These are phyloP conservation scores for Holothuria leucospilota DNA, from an alignment of 53 echinoderm and acorn worm species.

Conservation along the genomic window DNA sequence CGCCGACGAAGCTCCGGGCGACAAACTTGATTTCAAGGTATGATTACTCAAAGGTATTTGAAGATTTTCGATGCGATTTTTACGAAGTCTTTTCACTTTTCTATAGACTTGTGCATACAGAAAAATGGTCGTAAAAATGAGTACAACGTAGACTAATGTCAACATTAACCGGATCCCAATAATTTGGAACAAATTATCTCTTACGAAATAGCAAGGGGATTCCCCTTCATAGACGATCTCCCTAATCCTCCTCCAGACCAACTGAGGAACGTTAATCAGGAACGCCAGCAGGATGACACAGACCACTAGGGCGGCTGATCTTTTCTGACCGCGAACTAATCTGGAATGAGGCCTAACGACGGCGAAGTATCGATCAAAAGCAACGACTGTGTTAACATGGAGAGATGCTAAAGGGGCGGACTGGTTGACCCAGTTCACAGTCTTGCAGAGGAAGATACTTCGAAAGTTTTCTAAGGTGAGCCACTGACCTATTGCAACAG, in stretches of 20 bases:
- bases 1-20: too few species aligned
- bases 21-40: not conserved
- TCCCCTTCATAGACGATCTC: conserved; percentile 8
- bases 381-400: conserved; percentile 12
- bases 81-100: not conserved
- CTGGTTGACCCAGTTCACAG: not conserved
- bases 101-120: conserved; percentile 5
- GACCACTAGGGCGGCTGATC: not conserved
- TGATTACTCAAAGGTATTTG: too few species aligned
- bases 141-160: not conserved
- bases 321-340: not conserved
- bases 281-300: not conserved
- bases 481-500: not conserved
- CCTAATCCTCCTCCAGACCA: conserved; percentile 17
- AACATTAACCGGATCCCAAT: not conserved
- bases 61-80: too few species aligned
- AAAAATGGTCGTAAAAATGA: not conserved
- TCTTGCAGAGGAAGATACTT: not conserved
- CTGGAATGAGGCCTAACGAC: conserved; percentile 11
- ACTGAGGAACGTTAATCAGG: conserved; percentile 5
- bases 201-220: not conserved
- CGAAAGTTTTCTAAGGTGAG: conserved; percentile 13
- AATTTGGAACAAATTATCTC: not conserved
- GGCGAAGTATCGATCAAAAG: conserved; percentile 18
- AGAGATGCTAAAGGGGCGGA: conserved; percentile 16